These are phyloP conservation scores for Aphodius granarius DNA, from an alignment of 2,888 invertebrate species.

Conservation along the genomic window DNA sequence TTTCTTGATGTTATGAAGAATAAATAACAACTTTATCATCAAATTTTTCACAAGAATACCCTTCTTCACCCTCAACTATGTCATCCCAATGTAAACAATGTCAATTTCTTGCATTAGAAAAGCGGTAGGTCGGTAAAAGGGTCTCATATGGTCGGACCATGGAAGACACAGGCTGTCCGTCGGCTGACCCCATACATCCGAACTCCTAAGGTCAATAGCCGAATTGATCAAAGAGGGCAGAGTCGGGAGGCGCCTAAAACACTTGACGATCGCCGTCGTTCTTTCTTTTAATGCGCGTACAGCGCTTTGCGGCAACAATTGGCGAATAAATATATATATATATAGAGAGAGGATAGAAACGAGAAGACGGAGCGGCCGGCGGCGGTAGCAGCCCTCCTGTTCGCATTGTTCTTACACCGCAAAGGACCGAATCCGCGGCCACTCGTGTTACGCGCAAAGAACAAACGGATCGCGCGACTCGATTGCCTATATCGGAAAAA, in stretches of 20 bases:
- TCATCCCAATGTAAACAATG: neutral
- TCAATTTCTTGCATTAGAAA: neutral
- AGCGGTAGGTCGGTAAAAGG: slow-evolving; percentile 29
- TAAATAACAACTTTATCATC: too few species aligned
- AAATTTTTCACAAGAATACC: neutral
- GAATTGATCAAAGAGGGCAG: slow-evolving; percentile 36
- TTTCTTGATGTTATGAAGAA: too few species aligned
- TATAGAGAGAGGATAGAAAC: too few species aligned
- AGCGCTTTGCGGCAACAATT: slow-evolving; percentile 25
- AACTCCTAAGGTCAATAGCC: slow-evolving; percentile 36
- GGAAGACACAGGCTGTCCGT: neutral
- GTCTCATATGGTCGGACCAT: slow-evolving; percentile 1
- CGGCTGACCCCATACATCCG: slow-evolving; percentile 6
- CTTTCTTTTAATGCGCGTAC: slow-evolving; percentile 11
- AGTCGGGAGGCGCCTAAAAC: slow-evolving; percentile 37
- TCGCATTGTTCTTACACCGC: neutral
- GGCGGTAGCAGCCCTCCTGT: neutral
- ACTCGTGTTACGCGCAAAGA: neutral
- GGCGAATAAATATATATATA: slow-evolving; percentile 29
- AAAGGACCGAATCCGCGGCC: neutral
- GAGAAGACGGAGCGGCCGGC: neutral
- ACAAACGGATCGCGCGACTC: neutral
- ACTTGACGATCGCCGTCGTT: slow-evolving; percentile 25
- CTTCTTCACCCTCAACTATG: neutral
- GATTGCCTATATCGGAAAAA: slow-evolving; percentile 1